Evolutionary conservation across 30 jellyfish, hydroid and myxozoan species (phyloP), one percentile per base, ranked within the genome.

Genomic region (Phacellophora camtschatica): DNA sequence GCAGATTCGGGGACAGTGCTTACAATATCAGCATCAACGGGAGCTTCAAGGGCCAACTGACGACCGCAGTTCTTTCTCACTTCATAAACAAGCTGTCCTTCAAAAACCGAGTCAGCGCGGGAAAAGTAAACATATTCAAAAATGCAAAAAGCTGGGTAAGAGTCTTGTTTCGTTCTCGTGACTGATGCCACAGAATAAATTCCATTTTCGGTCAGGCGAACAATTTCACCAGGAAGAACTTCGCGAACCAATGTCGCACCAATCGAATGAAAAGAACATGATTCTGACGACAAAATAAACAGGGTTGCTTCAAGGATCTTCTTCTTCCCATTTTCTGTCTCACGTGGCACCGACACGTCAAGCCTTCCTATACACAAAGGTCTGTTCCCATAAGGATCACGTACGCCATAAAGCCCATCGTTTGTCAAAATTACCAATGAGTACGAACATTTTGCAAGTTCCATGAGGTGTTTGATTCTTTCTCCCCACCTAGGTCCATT

Each of bases 1-100:
- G 98, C 96, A 20, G 98, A 90, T 27, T 83, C 98, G 19, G 98
- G 98, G 15, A 90, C 90, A 46, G 98, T 90, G 87, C 98, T 90
- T 43, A 90, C 96, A 31, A 90, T 69, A 41, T 90, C 98, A 3
- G 98, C 96, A 28, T 90, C 96, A 43, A 77, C 90, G 20, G 86
- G 87, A 4, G 93, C 96, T 77, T 90, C 98, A 11, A 83, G 33
- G 25, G 98, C 98, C 37, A 90, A 57, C 54, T 77, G 96, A 25
- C 89, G 91, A 53, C 98, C 98, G 53, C 95, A 90, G 28, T 84
- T 83, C 89, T 77, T 83, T 19, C 98, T 86, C 23, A 57, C 92
- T 25, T 88, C 86, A 64, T 90, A 82, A 11, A 90, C 98, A 22
- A 83, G 94, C 57, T 90, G 98, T 20, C 90, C 90, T 53, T 90